Base-by-base conservation (phyloP, 2,888 invertebrate genomes). In the Aplocera efformata region DNA sequence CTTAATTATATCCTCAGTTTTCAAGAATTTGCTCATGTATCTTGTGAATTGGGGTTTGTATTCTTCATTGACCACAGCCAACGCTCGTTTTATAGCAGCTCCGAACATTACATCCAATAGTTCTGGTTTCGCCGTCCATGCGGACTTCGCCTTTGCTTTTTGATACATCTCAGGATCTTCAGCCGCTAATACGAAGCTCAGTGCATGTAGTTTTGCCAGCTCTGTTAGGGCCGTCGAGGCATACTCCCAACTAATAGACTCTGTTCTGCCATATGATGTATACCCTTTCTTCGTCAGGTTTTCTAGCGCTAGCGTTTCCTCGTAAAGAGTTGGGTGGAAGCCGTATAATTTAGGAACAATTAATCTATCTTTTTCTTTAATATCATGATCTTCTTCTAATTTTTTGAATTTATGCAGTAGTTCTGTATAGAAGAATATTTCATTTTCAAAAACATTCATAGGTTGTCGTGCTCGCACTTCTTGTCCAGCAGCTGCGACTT, bases 251-350 rank as follows among this genome's bases (percentile, higher is more conserved):
- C 20, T 24, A 0, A 51, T 11, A 6, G 42, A 22, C 7, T 42
- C 35, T 2, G 41, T 35, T 10, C 50, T 42, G 20, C 38, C 38
- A 4, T 42, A 23, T 1, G 32, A 30, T 0, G 6, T 10, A 9
- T 30, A 51, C 1, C 48, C 50, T 10, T 32, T 40, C 1, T 10
- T n/a, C 1, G 13, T 17, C 10, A 48, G 28, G 25, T 51, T 13
- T 10, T 48, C 48, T 10, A 51, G 9, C 4, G 48, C 42, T 3
- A 48, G 21, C 0, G 40, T 43, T 20, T 51, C 50, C 13, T 51
- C 40, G n/a, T 17, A 29, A 3, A 10, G 3, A 0, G 31, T 44
- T 1, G 37, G 7, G 6, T 32, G 23, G 2, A 25, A 7, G 6
- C 24, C 35, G 23, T 51, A 51, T 11, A 35, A 34, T 8, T 32